Evolutionary conservation across 2,888 invertebrate genomes (phyloP).

Genomic region (Plusia festucae): DNA sequence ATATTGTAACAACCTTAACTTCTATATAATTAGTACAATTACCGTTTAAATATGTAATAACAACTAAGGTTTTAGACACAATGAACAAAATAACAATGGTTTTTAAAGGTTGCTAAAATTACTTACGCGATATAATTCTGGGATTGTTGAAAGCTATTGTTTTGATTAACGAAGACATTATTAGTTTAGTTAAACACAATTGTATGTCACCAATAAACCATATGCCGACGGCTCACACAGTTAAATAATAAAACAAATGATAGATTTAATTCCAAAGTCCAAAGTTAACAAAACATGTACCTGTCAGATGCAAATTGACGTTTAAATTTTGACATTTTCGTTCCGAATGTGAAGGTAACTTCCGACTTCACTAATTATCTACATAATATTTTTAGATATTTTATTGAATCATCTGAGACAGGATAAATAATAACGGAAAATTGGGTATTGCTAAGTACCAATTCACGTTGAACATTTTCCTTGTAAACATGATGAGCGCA

Average conservation of each 20-base stretch:
- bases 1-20: no score
- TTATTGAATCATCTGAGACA: neutral
- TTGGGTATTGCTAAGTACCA: neutral
- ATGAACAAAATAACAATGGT: neutral
- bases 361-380: constrained; percentile 4
- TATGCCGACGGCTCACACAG: neutral
- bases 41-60: no score
- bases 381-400: neutral
- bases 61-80: neutral
- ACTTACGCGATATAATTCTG: constrained; percentile 63
- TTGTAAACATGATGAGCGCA: neutral
- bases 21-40: no score
- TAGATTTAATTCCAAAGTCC: neutral
- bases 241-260: constrained; percentile 6
- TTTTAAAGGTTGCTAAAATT: neutral
- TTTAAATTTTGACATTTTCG: neutral
- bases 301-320: constrained; percentile 2
- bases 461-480: neutral
- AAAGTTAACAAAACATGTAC: neutral
- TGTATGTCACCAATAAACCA: neutral
- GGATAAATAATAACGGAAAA: neutral
- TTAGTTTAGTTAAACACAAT: constrained; percentile 1
- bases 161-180: constrained; percentile 64
- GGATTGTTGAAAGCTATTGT: constrained; percentile 59
- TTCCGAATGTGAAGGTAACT: neutral